Evolutionary conservation across 2,797 vertebrate genomes (phyloP).

Genomic region (Chelmon rostratus): DNA sequence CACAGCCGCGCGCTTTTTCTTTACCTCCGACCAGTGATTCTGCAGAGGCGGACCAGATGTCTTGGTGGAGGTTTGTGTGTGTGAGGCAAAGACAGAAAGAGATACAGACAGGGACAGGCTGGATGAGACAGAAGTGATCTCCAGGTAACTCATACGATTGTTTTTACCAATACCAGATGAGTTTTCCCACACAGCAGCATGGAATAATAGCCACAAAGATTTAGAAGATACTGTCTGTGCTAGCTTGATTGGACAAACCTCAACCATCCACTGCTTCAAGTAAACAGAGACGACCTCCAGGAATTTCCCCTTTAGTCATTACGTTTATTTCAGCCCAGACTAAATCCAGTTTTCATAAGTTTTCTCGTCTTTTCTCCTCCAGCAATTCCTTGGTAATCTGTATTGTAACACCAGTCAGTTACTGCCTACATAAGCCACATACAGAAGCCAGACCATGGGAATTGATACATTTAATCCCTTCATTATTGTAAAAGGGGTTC

Average conservation of each 20-base stretch:
- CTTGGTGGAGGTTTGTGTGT: constrained; percentile 26
- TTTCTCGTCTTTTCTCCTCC: not conserved
- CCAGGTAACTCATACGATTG: not conserved
- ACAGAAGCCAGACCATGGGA: constrained; percentile 37
- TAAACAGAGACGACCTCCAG: not conserved
- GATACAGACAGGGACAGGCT: constrained; percentile 8
- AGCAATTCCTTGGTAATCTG: not conserved
- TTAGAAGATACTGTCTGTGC: not conserved
- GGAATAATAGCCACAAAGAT: not conserved
- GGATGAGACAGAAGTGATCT: constrained; percentile 18
- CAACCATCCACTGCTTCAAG: constrained; percentile 3
- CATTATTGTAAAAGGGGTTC: constrained; percentile 42
- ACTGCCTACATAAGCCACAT: constrained; percentile 17
- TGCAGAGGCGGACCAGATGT: constrained; percentile 61
- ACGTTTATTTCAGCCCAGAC: constrained; percentile 18
- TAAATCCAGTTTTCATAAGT: constrained; percentile 3
- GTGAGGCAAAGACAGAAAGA: constrained; percentile 35
- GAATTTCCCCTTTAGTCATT: constrained; percentile 11
- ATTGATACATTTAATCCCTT: constrained; percentile 67
- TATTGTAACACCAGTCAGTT: not conserved
- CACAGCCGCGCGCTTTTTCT: constrained; percentile 22
- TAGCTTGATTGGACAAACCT: not conserved
- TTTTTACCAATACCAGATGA: constrained; percentile 19
- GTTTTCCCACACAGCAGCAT: not conserved
- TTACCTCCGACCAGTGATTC: constrained; percentile 12